These are phyloP conservation scores for Chitala chitala DNA, from an alignment of 2,113 vertebrate species.

Conservation along the genomic window DNA sequence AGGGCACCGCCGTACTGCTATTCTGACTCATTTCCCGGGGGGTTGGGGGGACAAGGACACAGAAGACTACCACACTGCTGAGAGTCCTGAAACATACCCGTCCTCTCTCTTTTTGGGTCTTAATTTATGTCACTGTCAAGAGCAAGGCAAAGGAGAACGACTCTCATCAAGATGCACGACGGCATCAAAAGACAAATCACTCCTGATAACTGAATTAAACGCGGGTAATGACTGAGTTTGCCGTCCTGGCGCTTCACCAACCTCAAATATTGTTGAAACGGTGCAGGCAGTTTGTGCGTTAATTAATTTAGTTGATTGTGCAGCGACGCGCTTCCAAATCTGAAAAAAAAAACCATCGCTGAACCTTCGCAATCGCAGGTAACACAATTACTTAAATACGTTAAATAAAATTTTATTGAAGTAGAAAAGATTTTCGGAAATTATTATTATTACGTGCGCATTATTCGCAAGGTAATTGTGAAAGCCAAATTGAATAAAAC, in stretches of 20 bases:
- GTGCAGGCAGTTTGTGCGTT: conserved; percentile 30
- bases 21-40: conserved; percentile 23
- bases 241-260: conserved; percentile 28
- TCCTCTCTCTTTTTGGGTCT: conserved; percentile 4
- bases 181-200: conserved; percentile 23
- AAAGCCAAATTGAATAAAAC: background rate
- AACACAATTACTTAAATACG: conserved; percentile 38
- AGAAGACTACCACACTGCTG: background rate
- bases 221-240: conserved; percentile 29
- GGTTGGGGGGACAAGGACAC: conserved; percentile 23
- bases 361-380: conserved; percentile 31
- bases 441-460: background rate
- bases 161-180: conserved; percentile 1
- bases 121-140: background rate
- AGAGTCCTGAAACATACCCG: background rate
- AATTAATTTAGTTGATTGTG: conserved; percentile 40
- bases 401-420: too few relatives aligned
- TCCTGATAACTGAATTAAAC: conserved; percentile 34
- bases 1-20: conserved; percentile 9
- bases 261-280: conserved; percentile 16
- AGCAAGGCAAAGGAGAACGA: background rate
- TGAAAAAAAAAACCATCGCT: conserved; percentile 33
- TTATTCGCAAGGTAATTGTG: background rate
- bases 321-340: conserved; percentile 31
- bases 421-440: background rate